Evolutionary conservation across 2,797 vertebrate genomes (phyloP).

Genomic region (Macrochelys suwanniensis): DNA sequence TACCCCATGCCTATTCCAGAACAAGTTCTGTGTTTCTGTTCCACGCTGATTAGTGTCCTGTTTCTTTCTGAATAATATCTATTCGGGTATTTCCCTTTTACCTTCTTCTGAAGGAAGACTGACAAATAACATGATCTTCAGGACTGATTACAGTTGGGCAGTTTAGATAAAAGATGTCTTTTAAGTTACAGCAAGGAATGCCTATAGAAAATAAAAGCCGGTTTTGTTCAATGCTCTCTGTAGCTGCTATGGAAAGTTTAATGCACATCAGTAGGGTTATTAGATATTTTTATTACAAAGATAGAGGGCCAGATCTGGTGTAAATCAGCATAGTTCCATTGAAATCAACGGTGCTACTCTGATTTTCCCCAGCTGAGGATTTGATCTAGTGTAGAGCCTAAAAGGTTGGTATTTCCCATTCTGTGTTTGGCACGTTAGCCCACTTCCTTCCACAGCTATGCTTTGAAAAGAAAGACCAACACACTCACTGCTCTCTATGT

Average conservation of each 20-base stretch:
- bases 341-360: background rate
- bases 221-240: background rate
- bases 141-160: background rate
- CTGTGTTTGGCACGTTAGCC: background rate
- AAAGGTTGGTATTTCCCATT: background rate
- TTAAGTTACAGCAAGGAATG: background rate
- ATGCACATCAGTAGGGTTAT: background rate
- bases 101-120: background rate
- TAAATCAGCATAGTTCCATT: background rate
- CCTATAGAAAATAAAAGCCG: background rate
- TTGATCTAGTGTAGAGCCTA: background rate
- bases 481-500: background rate
- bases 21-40: constrained; percentile 3
- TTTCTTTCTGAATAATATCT: background rate
- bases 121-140: constrained; percentile 17
- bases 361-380: background rate
- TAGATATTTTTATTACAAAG: background rate
- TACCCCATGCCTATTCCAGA: background rate
- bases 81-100: constrained; percentile 9
- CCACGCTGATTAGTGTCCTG: background rate
- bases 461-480: background rate
- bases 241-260: background rate
- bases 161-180: background rate
- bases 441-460: background rate
- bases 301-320: background rate